These are phyloP conservation scores for Pterophyllum scalare DNA, from an alignment of 2,113 vertebrate species.

Conservation along the genomic window DNA sequence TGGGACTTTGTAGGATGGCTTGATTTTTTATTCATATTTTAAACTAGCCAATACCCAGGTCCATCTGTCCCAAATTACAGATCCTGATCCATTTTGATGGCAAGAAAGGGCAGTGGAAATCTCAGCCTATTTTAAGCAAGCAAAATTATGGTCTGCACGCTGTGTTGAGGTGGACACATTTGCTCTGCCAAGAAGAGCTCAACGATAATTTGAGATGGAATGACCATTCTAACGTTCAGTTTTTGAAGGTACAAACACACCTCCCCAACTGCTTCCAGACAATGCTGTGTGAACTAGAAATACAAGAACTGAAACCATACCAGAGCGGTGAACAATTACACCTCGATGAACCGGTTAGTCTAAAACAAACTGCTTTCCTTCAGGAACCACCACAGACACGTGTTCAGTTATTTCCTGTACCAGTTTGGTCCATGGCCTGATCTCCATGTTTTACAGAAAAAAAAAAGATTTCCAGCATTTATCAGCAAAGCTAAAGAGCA, in stretches of 20 bases:
- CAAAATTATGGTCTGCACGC: no score
- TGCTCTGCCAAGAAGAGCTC: no score
- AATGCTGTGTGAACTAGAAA: constrained; percentile 23
- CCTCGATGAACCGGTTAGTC: constrained; percentile 36
- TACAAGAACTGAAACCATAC: constrained; percentile 27
- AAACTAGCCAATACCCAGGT: not conserved
- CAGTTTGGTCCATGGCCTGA: not conserved
- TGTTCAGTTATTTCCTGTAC: not conserved
- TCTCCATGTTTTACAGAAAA: not conserved
- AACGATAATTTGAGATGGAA: no score
- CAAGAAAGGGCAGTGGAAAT: not conserved
- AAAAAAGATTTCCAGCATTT: not conserved
- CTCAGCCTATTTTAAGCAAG: no score
- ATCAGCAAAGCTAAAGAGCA: not conserved
- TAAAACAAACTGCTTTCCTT: not conserved
- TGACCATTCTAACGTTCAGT: no score
- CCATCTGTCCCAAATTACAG: not conserved
- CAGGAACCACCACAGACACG: not conserved
- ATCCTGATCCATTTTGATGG: not conserved
- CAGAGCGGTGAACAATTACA: not conserved
- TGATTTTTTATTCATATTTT: not conserved
- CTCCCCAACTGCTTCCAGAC: not conserved
- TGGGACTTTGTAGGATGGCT: not conserved
- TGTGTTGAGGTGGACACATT: no score
- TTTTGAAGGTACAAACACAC: not conserved